A percentile compares a stretch with the other conserved stretches of the same genome.
These are phyloP conservation scores for Schizopygopsis malacanthus DNA, from an alignment of 2,797 vertebrate species.

Conservation along the genomic window DNA sequence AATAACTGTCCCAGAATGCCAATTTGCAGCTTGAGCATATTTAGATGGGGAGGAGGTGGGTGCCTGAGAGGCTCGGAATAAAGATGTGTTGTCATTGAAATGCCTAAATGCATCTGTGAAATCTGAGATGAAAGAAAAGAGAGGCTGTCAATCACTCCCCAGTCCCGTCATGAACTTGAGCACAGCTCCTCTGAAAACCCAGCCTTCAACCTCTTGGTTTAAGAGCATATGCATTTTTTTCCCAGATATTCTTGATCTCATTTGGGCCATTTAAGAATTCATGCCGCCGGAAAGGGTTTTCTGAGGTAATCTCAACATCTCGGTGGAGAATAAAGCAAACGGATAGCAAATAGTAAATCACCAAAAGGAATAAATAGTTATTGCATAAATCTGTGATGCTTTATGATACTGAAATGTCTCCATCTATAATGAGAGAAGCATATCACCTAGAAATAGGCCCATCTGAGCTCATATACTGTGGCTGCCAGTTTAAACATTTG, in stretches of 20 bases:
- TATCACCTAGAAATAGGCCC: conserved; percentile 2
- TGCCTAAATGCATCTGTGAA: conserved; percentile 72
- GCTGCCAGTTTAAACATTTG: conserved; percentile 15
- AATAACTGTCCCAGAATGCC: conserved; percentile 57
- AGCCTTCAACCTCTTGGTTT: conserved; percentile 49
- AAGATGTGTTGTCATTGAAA: conserved; percentile 78
- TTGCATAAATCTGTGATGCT: neutral
- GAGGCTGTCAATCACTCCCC: conserved; percentile 57
- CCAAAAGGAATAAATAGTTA: conserved; percentile 3
- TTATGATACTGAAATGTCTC: conserved; percentile 4
- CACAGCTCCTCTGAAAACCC: conserved; percentile 49
- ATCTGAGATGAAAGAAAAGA: conserved; percentile 70
- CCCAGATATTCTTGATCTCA: conserved; percentile 43
- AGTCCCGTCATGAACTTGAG: conserved; percentile 57
- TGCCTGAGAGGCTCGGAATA: conserved; percentile 61
- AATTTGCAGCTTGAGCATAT: conserved; percentile 58
- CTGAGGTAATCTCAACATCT: conserved; percentile 46
- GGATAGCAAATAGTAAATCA: neutral
- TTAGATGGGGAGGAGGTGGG: conserved; percentile 28
- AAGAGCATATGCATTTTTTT: conserved; percentile 11
- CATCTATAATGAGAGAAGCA: conserved; percentile 23
- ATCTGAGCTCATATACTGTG: conserved; percentile 2
- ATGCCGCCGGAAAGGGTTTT: conserved; percentile 17
- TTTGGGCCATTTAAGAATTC: conserved; percentile 37
- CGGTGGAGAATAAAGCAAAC: neutral